phyloP scores from a whole-genome alignment of 2,888 invertebrate genomes.

The Hanleya hanleyi region DNA sequence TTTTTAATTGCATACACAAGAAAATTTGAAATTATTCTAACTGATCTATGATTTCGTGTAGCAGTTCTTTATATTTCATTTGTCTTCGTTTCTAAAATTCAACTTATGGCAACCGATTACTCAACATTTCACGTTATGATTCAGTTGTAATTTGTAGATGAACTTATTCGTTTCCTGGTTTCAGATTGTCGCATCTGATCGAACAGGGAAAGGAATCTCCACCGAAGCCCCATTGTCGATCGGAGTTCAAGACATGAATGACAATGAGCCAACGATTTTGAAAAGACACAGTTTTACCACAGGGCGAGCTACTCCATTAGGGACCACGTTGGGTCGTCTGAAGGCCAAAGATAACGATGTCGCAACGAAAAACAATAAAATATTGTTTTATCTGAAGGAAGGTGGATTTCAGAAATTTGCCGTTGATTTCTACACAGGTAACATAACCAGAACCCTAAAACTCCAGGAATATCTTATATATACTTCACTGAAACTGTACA shows the following conservation, averaged over 20 bases:
- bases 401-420: conserved; percentile 31
- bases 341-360: conserved; percentile 21
- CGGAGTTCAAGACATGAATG: conserved; percentile 23
- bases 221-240: conserved; percentile 8
- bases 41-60: too few species aligned
- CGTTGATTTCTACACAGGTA: conserved; percentile 27
- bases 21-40: too few species aligned
- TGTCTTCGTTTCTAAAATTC: too few species aligned
- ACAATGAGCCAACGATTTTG: conserved; percentile 11
- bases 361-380: conserved; percentile 25
- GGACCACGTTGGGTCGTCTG: conserved; percentile 14
- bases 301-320: conserved; percentile 11
- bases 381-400: conserved; percentile 33
- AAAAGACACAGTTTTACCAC: not conserved
- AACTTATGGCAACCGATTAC: too few species aligned
- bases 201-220: conserved; percentile 7
- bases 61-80: too few species aligned
- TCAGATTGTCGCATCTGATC: conserved; percentile 28
- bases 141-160: not conserved
- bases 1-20: too few species aligned
- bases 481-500: too few species aligned
- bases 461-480: too few species aligned
- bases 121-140: too few species aligned
- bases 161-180: not conserved
- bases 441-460: too few species aligned